These are phyloP conservation scores for Zelleria hepariella DNA, from an alignment of 2,888 invertebrate genomes.

Conservation along the genomic window DNA sequence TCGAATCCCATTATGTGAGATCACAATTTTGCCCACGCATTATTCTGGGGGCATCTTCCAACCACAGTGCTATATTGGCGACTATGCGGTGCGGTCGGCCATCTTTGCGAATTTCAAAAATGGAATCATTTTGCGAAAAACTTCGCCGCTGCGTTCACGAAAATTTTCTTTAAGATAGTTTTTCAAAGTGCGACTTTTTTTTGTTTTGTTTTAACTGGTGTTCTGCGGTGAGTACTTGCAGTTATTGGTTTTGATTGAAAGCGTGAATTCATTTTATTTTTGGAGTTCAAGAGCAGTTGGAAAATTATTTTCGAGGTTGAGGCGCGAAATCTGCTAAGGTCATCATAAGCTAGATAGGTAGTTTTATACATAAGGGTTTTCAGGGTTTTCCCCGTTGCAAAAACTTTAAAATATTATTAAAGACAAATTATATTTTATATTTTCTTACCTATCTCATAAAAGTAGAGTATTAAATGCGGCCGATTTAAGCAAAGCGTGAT, in stretches of 20 bases:
- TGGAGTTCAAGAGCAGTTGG: neutral
- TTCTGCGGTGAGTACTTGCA: neutral
- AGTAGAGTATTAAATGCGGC: neutral
- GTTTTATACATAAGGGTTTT: too few relatives aligned
- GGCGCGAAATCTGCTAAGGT: neutral
- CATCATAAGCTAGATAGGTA: too few relatives aligned
- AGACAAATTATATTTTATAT: too few relatives aligned
- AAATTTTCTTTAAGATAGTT: neutral
- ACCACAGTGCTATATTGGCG: conserved; percentile 37
- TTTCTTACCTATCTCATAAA: too few relatives aligned
- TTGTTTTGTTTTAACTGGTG: neutral
- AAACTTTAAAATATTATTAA: too few relatives aligned
- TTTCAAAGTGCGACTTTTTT: neutral
- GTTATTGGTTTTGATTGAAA: neutral
- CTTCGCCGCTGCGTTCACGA: neutral
- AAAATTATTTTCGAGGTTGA: neutral
- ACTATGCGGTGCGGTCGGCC: conserved; percentile 42
- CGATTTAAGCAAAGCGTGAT: neutral
- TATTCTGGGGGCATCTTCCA: conserved; percentile 36
- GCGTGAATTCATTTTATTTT: neutral
- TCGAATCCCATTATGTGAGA: conserved; percentile 20
- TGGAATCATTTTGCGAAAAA: conserved; percentile 25
- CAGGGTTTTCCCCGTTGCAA: too few relatives aligned
- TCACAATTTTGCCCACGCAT: conserved; percentile 45
- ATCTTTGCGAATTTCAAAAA: conserved; percentile 28